Evolutionary conservation across 2,113 vertebrate genomes (phyloP).

Genomic region (Grammomys dolichurus): DNA sequence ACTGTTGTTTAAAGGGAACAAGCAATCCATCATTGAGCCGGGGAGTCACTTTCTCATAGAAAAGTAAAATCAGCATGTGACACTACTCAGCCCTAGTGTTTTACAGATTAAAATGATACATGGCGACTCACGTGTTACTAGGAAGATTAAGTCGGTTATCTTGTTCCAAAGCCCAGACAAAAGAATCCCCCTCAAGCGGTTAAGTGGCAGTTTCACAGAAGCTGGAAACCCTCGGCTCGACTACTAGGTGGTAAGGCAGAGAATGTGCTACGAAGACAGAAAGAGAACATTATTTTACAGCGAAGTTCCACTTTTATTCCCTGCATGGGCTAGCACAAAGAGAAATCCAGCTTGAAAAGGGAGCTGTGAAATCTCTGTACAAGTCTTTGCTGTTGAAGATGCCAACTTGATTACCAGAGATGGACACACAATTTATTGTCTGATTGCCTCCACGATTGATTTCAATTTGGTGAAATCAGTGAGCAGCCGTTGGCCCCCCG

Average conservation of each 20-base stretch:
- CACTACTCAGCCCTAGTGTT: conserved; percentile 82
- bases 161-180: conserved; percentile 85
- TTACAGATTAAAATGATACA: conserved; percentile 89
- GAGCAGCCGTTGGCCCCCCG: conserved; percentile 60
- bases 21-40: conserved; percentile 89
- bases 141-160: conserved; percentile 87
- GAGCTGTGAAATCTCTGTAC: not conserved
- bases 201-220: conserved; percentile 77
- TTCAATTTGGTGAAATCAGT: conserved; percentile 75
- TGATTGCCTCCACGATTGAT: conserved; percentile 61
- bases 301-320: not conserved
- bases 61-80: conserved; percentile 88
- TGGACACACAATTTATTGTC: conserved; percentile 60
- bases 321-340: not conserved
- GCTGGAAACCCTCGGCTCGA: conserved; percentile 20
- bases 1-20: conserved; percentile 87
- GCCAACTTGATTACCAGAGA: conserved; percentile 61
- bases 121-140: conserved; percentile 86
- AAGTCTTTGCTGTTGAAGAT: conserved; percentile 15
- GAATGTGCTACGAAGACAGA: conserved; percentile 20
- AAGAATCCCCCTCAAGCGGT: conserved; percentile 67
- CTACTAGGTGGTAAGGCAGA: conserved; percentile 10
- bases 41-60: conserved; percentile 87
- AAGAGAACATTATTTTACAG: conserved; percentile 44
- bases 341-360: not conserved